phyloP scores from a whole-genome alignment of 2,113 vertebrate genomes.

The Butastur rufipennis region DNA sequence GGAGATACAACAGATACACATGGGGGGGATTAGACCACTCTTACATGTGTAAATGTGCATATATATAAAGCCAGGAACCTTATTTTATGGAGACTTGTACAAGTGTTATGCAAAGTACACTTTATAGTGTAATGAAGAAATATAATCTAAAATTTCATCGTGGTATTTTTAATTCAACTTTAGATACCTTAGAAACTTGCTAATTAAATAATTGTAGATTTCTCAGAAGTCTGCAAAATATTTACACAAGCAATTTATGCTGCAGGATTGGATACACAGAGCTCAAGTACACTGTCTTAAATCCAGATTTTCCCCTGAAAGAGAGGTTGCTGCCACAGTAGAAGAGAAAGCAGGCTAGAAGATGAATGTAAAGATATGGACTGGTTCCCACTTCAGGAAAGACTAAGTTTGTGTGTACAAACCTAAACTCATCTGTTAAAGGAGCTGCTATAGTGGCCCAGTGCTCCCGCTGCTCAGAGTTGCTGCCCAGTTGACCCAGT shows the following conservation, averaged over 20 bases:
- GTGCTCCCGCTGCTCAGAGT: neutral
- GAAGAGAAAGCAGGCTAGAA: neutral
- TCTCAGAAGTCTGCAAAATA: neutral
- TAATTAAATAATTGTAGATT: neutral
- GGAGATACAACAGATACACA: accelerated
- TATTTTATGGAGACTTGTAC: neutral
- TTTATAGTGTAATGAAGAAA: neutral
- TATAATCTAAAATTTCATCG: neutral
- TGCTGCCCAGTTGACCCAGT: neutral
- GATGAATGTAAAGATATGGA: neutral
- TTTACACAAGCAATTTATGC: neutral
- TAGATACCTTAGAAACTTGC: neutral
- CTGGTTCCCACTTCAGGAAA: neutral
- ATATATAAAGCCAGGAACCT: neutral
- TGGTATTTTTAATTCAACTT: neutral
- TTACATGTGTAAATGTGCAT: neutral
- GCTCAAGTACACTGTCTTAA: neutral
- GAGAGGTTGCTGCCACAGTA: neutral
- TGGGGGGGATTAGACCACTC: neutral
- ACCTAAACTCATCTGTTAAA: neutral
- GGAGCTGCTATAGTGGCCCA: neutral
- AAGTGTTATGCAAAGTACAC: neutral
- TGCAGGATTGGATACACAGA: neutral
- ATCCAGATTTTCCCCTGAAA: neutral
- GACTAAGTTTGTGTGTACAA: neutral